Conservation (phyloP, 1,140 invertebrate genomes). For the Drosophila lini region DNA sequence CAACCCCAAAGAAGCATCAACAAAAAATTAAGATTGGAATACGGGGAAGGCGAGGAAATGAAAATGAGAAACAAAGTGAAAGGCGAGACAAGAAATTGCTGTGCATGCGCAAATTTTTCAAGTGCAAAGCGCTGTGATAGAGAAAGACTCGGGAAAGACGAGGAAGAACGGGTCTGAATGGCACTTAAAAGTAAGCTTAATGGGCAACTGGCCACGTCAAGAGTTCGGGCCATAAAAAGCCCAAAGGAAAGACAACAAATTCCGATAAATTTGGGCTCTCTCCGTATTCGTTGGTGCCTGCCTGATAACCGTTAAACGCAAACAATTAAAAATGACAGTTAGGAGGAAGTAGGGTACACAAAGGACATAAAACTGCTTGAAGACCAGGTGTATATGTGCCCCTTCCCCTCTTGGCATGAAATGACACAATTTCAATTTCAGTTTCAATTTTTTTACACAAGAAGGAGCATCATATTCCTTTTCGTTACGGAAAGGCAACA, state of each 20-base stretch:
- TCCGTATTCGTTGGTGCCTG: conserved; percentile 9
- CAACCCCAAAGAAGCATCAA: conserved; percentile 72
- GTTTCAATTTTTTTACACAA: conserved; percentile 30
- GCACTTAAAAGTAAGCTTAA: conserved; percentile 77
- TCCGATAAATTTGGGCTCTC: conserved; percentile 52
- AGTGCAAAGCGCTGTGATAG: conserved; percentile 54
- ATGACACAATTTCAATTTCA: conserved; percentile 79
- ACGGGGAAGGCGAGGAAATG: conserved; percentile 40
- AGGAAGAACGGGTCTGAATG: conserved; percentile 36
- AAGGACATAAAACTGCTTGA: conserved; percentile 49
- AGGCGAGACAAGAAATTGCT: conserved; percentile 65
- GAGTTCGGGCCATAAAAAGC: conserved; percentile 68
- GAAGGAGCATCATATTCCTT: conserved; percentile 43
- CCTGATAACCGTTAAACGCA: conserved; percentile 61
- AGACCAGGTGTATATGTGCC: conserved; percentile 49
- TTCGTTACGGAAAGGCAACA: conserved; percentile 68
- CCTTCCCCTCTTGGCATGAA: conserved; percentile 61
- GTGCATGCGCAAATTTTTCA: conserved; percentile 73
- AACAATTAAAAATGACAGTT: conserved; percentile 77
- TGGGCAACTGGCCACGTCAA: conserved; percentile 71
- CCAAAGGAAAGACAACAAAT: conserved; percentile 49
- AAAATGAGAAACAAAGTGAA: conserved; percentile 75
- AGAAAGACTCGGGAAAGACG: conserved; percentile 18
- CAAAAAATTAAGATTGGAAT: conserved; percentile 57
- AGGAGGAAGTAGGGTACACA: conserved; percentile 46